phyloP scores from a whole-genome alignment of 1,140 invertebrate genomes.

The Tenebrio molitor region DNA sequence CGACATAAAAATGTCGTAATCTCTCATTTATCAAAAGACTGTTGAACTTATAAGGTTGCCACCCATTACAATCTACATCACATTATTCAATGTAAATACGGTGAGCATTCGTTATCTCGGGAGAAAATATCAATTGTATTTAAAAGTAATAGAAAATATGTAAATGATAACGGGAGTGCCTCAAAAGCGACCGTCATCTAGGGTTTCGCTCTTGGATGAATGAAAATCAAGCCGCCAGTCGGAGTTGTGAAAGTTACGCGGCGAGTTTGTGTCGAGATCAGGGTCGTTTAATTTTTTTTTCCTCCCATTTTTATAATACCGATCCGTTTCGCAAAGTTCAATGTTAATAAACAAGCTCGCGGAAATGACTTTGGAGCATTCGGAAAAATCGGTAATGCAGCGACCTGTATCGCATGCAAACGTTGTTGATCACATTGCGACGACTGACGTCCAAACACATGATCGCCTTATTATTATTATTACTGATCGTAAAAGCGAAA shows the following conservation, averaged over 20 bases:
- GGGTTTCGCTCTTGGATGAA: constrained; percentile 3
- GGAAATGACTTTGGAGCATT: background rate
- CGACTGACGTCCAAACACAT: too few species aligned
- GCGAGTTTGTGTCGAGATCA: constrained; percentile 19
- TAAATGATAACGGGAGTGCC: constrained; percentile 13
- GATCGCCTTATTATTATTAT: too few species aligned
- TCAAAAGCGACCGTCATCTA: background rate
- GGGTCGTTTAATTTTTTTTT: constrained; percentile 15
- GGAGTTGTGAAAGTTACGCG: constrained; percentile 15
- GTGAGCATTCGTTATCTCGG: constrained; percentile 20
- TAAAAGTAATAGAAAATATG: constrained; percentile 38
- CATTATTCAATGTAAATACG: constrained; percentile 24
- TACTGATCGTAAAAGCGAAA: too few species aligned
- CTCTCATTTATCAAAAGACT: constrained; percentile 23
- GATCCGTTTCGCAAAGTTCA: constrained; percentile 1
- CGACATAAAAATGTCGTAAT: constrained; percentile 4
- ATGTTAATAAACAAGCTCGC: background rate
- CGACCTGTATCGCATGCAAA: background rate
- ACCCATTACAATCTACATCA: constrained; percentile 12
- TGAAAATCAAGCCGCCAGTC: background rate
- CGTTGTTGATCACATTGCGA: too few species aligned
- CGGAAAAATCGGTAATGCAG: background rate
- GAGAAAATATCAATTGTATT: constrained; percentile 32
- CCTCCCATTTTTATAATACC: constrained; percentile 1
- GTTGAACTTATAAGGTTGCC: constrained; percentile 17